A percentile compares a stretch with the other conserved stretches of the same genome.
phyloP scores from a whole-genome alignment of 1,140 invertebrate species.

The Melanaphis sacchari region DNA sequence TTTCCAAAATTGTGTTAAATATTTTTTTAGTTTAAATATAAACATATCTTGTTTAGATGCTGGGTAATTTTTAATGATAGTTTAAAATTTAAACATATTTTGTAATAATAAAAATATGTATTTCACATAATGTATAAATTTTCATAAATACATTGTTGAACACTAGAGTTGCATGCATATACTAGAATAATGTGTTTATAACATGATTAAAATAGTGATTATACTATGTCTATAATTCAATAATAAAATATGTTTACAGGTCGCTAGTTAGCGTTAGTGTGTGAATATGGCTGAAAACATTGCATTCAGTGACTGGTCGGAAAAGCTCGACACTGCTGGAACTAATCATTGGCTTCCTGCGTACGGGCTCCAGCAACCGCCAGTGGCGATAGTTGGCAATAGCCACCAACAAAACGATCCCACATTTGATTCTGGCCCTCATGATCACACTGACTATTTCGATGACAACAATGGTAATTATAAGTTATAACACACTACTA shows the following conservation, averaged over 20 bases:
- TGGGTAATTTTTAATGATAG: not conserved
- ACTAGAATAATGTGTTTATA: conserved; percentile 1
- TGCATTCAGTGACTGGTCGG: conserved; percentile 71
- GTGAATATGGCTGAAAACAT: conserved; percentile 66
- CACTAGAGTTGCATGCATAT: not conserved
- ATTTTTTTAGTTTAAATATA: not conserved
- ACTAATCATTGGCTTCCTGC: conserved; percentile 73
- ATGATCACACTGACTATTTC: conserved; percentile 39
- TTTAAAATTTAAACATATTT: not conserved
- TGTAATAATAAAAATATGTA: not conserved
- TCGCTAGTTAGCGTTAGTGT: not conserved
- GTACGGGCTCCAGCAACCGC: conserved; percentile 70
- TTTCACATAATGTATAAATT: not conserved
- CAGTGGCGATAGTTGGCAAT: conserved; percentile 59
- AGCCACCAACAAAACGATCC: conserved; percentile 45
- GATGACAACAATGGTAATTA: conserved; percentile 53
- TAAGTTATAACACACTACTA: no score
- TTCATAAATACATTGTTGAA: not conserved
- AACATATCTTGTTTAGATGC: not conserved
- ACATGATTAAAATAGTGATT: not conserved
- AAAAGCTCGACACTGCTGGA: conserved; percentile 65
- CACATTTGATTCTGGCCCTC: conserved; percentile 41
- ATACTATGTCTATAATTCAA: not conserved
- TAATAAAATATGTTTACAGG: conserved; percentile 29
- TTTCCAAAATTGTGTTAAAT: not conserved